Conservation (phyloP, 2,888 invertebrate species). For the Dioctria rufipes region DNA sequence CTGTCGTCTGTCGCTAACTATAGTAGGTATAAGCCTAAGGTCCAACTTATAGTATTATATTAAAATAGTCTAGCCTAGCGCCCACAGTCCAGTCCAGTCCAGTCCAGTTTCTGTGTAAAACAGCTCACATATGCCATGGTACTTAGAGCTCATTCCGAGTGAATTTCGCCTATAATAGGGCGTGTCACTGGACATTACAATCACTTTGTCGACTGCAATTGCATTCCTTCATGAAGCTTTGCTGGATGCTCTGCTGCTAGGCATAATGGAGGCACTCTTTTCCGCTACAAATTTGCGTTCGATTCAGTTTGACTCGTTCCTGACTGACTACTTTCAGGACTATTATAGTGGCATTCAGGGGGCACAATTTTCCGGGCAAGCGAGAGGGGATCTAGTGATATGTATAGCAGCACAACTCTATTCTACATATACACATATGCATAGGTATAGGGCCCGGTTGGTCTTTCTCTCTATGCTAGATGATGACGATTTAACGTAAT, state of each 20-base stretch:
- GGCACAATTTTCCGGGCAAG: not conserved
- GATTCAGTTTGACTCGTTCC: conserved; percentile 25
- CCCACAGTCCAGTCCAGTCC: not conserved
- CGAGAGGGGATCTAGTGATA: not conserved
- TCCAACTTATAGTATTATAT: not conserved
- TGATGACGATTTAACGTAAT: conserved; percentile 52
- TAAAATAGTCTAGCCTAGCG: no score
- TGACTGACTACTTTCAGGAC: not conserved
- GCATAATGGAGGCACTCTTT: conserved; percentile 23
- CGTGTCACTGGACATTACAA: conserved; percentile 56
- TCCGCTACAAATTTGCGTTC: conserved; percentile 30
- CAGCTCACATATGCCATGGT: not conserved
- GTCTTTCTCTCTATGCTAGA: not conserved
- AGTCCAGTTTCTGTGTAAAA: conserved; percentile 5
- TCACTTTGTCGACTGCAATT: conserved; percentile 54
- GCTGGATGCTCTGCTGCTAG: not conserved
- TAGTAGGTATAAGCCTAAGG: not conserved
- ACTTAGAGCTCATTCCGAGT: not conserved
- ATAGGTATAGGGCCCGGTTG: not conserved
- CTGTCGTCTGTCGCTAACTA: not conserved
- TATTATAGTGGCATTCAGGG: not conserved
- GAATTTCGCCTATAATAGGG: conserved; percentile 42
- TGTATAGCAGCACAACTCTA: not conserved
- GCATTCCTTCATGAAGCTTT: conserved; percentile 8
- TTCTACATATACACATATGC: no score